Conservation (phyloP, 2,113 vertebrate species). For the Nestor notabilis region DNA sequence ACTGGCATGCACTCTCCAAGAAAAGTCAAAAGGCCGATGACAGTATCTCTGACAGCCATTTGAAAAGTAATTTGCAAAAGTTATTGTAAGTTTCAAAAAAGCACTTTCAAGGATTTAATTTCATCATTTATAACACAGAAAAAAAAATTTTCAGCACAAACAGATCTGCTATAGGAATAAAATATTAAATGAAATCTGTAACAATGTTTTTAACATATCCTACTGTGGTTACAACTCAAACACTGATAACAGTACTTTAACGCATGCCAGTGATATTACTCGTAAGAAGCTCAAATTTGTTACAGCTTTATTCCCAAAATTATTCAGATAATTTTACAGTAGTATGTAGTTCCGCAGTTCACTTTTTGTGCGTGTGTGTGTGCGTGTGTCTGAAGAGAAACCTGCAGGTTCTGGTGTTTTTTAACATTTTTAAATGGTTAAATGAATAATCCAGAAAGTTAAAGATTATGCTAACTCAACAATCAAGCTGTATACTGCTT, state of each 20-base stretch:
- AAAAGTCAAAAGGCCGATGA: not conserved
- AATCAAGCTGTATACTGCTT: not conserved
- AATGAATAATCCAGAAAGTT: not conserved
- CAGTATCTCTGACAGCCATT: not conserved
- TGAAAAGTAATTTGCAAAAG: not conserved
- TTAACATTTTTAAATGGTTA: not conserved
- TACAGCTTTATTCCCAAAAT: not conserved
- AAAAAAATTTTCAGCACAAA: not conserved
- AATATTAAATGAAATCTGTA: not conserved
- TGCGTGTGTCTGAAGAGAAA: not conserved
- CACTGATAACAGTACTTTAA: not conserved
- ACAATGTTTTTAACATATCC: not conserved
- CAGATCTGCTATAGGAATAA: not conserved
- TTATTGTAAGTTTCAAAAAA: not conserved
- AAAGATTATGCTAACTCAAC: not conserved
- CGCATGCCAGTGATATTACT: not conserved
- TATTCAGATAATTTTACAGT: not conserved
- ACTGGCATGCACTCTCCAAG: not conserved
- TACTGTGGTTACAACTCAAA: not conserved
- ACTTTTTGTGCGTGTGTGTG: not conserved
- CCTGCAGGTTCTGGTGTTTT: not conserved
- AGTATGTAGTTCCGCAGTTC: not conserved
- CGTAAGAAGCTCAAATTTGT: not conserved
- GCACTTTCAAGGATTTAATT: not conserved
- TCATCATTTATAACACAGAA: not conserved